Evolutionary conservation across 2,888 invertebrate genomes (phyloP), one percentile per base, ranked within the genome.

Genomic region (Drosophila algonquin): DNA sequence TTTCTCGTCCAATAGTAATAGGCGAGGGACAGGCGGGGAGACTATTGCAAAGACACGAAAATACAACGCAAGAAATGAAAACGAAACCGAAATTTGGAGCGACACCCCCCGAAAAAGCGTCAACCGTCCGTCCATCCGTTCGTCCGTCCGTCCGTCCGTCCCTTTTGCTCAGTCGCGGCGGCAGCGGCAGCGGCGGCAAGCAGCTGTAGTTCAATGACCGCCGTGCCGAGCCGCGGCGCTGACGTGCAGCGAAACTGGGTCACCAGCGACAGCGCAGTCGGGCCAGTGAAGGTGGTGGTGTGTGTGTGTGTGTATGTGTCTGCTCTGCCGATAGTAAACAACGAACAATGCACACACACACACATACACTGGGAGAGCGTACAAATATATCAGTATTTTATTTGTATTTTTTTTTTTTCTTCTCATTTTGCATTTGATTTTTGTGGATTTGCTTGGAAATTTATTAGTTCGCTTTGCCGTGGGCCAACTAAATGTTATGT

Each of bases 1-100:
- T 86, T 86, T 86, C 87, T 86, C 83, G 75, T 76, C 58, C 63
- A 73, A 73, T 74, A 79, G 86, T 83, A 85, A 85, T 75, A 80
- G 84, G 32, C 4, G 24, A 24, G 24, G 24, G 5, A 5, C 3
- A 21, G 84, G 87, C 87, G n/a, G 1, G 27, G 27, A 6, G 24
- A 3, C 81, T 74, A 87, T 82, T 85, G 87, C 88, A 87, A 83
- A 87, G 83, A 86, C 81, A 86, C 83, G 67, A 80, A 83, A 84
- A 87, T 86, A 40, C 40, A 86, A 86, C 83, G 86, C 86, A 87
- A 87, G 84, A 89, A 90, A 90, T 90, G 91, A 91, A 90, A 90
- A 89, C 89, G 90, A 91, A 91, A 90, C 89, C 83, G 87, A 91
- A 91, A 91, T 88, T 87, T 84, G 78, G 81, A 77, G 77, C 78